These are phyloP conservation scores for Penaeus japonicus DNA, from an alignment of 1,140 invertebrate species.

Conservation along the genomic window DNA sequence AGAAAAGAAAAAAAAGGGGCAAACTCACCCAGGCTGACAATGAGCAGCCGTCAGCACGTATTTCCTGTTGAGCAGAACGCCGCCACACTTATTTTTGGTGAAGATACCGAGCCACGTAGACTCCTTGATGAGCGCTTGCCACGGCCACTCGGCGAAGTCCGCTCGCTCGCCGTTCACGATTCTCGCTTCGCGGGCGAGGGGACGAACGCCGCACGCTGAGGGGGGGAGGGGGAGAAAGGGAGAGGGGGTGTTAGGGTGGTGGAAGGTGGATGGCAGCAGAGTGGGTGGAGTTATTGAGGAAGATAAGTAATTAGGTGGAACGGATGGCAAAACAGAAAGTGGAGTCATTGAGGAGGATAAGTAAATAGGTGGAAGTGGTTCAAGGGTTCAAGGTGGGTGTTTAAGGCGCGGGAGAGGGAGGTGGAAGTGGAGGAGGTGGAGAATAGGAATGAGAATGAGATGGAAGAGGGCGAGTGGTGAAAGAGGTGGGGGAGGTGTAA, in stretches of 20 bases:
- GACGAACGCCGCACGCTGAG: conserved; percentile 86
- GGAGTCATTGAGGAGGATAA: background rate
- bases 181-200: conserved; percentile 75
- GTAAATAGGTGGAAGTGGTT: background rate
- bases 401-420: background rate
- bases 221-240: conserved; percentile 19
- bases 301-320: background rate
- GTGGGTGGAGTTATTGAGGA: background rate
- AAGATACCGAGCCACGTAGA: conserved; percentile 92
- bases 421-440: background rate
- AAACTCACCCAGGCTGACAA: conserved; percentile 87
- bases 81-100: conserved; percentile 96
- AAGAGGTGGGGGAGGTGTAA: background rate
- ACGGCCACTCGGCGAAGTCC: conserved; percentile 88
- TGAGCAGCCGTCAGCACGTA: conserved; percentile 89
- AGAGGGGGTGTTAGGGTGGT: background rate
- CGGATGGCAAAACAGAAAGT: background rate
- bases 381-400: too few relatives aligned
- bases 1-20: too few relatives aligned
- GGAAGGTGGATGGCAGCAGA: background rate
- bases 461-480: background rate
- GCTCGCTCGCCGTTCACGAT: conserved; percentile 90
- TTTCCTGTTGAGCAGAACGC: conserved; percentile 84
- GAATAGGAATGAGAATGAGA: background rate
- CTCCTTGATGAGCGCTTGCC: conserved; percentile 91